phyloP scores from a whole-genome alignment of 2,888 invertebrate genomes.

The Toxonevra muliebris region DNA sequence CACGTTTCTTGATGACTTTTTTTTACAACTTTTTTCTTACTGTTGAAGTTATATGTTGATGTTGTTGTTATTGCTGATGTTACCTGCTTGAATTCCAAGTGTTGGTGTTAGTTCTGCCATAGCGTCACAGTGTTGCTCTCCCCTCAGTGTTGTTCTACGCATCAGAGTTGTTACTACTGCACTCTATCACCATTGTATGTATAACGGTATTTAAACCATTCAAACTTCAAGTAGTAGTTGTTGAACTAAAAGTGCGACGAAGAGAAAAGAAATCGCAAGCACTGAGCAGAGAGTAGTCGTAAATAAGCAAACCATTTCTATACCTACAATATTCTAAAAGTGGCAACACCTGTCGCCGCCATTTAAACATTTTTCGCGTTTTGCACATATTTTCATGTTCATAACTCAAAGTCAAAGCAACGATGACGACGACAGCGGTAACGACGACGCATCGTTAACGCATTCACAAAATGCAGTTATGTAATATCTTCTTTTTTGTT shows the following conservation, averaged over 20 bases:
- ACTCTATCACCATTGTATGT: neutral
- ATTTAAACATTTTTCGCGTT: neutral
- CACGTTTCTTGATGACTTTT: neutral
- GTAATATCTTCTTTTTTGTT: conserved; percentile 38
- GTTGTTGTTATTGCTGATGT: neutral
- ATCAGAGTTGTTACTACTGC: neutral
- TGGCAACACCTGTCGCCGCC: conserved; percentile 47
- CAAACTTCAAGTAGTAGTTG: conserved; percentile 16
- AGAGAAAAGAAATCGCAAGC: conserved; percentile 9
- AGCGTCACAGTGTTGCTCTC: neutral
- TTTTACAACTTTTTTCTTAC: too few relatives aligned
- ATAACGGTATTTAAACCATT: conserved; percentile 29
- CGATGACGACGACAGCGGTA: too few relatives aligned
- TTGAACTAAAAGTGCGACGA: conserved; percentile 2
- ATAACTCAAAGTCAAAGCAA: conserved; percentile 48
- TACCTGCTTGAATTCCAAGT: neutral
- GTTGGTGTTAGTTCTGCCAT: conserved; percentile 9
- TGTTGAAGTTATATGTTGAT: too few relatives aligned
- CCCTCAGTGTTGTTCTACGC: neutral
- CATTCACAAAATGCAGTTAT: conserved; percentile 55
- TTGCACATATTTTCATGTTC: conserved; percentile 41
- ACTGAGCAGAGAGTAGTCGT: neutral
- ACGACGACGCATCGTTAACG: conserved; percentile 51
- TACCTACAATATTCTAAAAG: neutral
- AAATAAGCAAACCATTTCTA: too few relatives aligned